A percentile compares a stretch with the other conserved stretches of the same genome.
Conservation (phyloP, 2,888 invertebrate species). For the Dusona sp. region DNA sequence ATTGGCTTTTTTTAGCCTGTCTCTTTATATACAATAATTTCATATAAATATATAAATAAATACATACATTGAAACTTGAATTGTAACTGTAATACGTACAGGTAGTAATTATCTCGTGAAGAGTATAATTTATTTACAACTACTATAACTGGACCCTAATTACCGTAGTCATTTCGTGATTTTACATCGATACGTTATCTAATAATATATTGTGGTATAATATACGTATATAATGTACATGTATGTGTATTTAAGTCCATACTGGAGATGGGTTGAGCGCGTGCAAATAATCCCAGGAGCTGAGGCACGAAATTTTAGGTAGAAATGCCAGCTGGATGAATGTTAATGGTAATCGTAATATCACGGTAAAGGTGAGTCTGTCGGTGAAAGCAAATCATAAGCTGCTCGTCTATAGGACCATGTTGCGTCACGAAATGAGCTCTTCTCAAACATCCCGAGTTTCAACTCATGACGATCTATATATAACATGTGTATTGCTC, state of each 20-base stretch:
- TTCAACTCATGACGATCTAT: neutral
- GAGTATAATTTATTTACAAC: conserved; percentile 44
- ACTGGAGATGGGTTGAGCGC: conserved; percentile 39
- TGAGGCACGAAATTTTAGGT: conserved; percentile 74
- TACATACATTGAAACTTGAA: neutral
- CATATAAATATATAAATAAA: neutral
- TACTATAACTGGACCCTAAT: conserved; percentile 42
- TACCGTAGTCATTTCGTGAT: conserved; percentile 37
- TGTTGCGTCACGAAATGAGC: conserved; percentile 61
- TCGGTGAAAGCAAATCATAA: conserved; percentile 82
- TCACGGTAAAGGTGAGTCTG: conserved; percentile 81
- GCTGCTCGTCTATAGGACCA: conserved; percentile 60
- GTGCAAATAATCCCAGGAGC: conserved; percentile 63
- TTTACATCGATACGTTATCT: conserved; percentile 55
- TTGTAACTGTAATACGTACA: conserved; percentile 6
- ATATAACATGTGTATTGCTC: conserved; percentile 2
- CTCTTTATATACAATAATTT: neutral
- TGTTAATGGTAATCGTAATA: conserved; percentile 82
- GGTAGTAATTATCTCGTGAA: conserved; percentile 26
- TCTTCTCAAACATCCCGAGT: conserved; percentile 36
- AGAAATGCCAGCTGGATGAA: conserved; percentile 77
- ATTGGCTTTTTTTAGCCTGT: neutral
- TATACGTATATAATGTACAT: neutral
- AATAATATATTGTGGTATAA: conserved; percentile 35
- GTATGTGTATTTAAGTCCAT: neutral